Conservation (phyloP, 2,888 invertebrate genomes). For the Eledona agricola region DNA sequence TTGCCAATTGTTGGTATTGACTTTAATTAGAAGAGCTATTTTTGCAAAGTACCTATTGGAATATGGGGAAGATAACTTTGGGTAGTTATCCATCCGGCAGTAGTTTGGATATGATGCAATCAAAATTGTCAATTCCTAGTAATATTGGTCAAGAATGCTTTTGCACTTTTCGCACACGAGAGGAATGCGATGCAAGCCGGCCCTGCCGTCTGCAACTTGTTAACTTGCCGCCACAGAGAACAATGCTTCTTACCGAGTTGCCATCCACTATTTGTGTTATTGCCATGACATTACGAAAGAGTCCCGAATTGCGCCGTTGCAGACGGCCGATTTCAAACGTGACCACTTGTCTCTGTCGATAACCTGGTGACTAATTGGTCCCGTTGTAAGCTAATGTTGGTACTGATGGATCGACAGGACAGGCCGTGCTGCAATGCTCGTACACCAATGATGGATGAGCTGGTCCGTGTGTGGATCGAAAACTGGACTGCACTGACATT, state of each 20-base stretch:
- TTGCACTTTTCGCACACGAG: too few species aligned
- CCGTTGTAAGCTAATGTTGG: slow-evolving; percentile 54
- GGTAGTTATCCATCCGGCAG: too few species aligned
- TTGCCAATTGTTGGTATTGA: too few species aligned
- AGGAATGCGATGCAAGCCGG: too few species aligned
- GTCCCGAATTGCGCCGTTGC: slow-evolving; percentile 27
- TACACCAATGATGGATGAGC: slow-evolving; percentile 49
- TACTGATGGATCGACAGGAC: slow-evolving; percentile 57
- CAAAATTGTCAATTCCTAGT: too few species aligned
- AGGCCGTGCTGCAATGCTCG: slow-evolving; percentile 48
- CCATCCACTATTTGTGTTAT: slow-evolving; percentile 22
- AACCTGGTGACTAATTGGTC: slow-evolving; percentile 48
- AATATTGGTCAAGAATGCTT: too few species aligned
- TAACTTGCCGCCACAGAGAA: slow-evolving; percentile 31
- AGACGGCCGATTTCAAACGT: slow-evolving; percentile 36
- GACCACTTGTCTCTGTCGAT: slow-evolving; percentile 28
- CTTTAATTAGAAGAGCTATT: too few species aligned
- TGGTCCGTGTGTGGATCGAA: slow-evolving; percentile 41
- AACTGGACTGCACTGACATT: slow-evolving; percentile 33
- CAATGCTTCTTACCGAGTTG: too few species aligned
- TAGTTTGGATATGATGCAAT: too few species aligned
- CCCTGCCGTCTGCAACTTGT: too few species aligned
- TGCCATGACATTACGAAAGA: slow-evolving; percentile 26
- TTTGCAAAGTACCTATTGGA: too few species aligned
- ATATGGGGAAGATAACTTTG: too few species aligned